Evolutionary conservation across 64 coral and sea anemone species (phyloP), one percentile per base, ranked within the genome.

Genomic region (Hydrozoanthus tunicans): DNA sequence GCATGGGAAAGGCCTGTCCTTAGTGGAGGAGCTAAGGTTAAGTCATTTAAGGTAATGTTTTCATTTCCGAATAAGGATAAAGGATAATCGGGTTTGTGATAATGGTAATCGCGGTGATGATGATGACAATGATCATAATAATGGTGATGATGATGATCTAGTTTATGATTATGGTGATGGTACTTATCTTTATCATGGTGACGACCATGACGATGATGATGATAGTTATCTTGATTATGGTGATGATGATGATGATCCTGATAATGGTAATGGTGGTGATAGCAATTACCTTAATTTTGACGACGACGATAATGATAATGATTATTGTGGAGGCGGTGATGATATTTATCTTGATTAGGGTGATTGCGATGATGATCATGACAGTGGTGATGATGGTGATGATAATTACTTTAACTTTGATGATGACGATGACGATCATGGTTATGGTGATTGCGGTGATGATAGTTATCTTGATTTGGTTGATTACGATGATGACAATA

Each of bases 21-120:
- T 6, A 73, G 51, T 72, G 96, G 96, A 73, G 85, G 79, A 0
- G 96, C 91, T 53, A 86, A 69, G 64, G 91, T 98, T n/a, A 86
- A 93, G 15, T 70, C 72, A 10, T 98, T 90, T 76, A 94, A 91
- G 93, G 96, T 98, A 72, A 43, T 43, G 32, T 43, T 43, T 43
- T 43, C 2, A 43, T 2, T 43, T 43, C 32, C 32, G 0, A 43
- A 43, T 43, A 1, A 43, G 32, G 2, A 1, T 43, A 43, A 2
- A 2, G 23, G 11, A 6, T 52, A 83, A 7, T 6, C 4, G 15
- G 20, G 57, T 0, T 26, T 67, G 53, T 57, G 27, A 51, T 83
- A 53, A 43, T 13, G 62, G 3, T 27, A 14, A 25, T 53, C 7
- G 23, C 4, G 32, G 12, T 66, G 9, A 15, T 64, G 62, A 14